These are phyloP conservation scores for Gobio occitaniae DNA, from an alignment of 2,797 vertebrate species.

Conservation along the genomic window DNA sequence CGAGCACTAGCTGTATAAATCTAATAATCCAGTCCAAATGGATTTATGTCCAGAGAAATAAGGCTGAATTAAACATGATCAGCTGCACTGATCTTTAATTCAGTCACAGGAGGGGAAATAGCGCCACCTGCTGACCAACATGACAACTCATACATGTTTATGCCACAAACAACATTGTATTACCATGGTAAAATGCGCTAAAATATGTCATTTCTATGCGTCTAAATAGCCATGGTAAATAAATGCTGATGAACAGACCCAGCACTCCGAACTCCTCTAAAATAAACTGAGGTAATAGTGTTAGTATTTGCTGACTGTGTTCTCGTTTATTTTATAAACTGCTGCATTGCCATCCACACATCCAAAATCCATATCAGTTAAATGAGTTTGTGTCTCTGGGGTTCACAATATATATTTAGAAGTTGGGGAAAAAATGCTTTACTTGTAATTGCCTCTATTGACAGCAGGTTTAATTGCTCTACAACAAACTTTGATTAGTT, in stretches of 20 bases:
- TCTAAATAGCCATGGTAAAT: background rate
- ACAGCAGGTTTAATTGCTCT: conserved; percentile 11
- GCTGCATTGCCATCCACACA: conserved; percentile 24
- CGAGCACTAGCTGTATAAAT: background rate
- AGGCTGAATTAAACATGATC: background rate
- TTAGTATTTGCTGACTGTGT: conserved; percentile 19
- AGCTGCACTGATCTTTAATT: background rate
- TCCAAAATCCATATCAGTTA: conserved; percentile 30
- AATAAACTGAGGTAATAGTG: conserved; percentile 1
- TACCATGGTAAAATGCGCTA: background rate
- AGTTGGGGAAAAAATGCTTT: background rate
- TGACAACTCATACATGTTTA: background rate
- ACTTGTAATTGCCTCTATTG: conserved; percentile 43
- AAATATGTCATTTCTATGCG: background rate
- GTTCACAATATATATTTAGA: conserved; percentile 9
- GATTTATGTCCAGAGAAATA: background rate
- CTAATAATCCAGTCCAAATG: background rate
- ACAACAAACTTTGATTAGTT: conserved; percentile 8
- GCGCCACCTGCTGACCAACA: conserved; percentile 45
- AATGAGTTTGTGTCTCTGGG: conserved; percentile 34
- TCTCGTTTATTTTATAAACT: conserved; percentile 28
- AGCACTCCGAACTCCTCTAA: background rate
- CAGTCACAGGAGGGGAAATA: background rate
- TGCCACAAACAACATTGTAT: background rate
- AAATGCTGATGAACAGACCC: background rate